These are phyloP conservation scores for Bostrychus sinensis DNA, from an alignment of 2,113 vertebrate genomes.

Conservation along the genomic window DNA sequence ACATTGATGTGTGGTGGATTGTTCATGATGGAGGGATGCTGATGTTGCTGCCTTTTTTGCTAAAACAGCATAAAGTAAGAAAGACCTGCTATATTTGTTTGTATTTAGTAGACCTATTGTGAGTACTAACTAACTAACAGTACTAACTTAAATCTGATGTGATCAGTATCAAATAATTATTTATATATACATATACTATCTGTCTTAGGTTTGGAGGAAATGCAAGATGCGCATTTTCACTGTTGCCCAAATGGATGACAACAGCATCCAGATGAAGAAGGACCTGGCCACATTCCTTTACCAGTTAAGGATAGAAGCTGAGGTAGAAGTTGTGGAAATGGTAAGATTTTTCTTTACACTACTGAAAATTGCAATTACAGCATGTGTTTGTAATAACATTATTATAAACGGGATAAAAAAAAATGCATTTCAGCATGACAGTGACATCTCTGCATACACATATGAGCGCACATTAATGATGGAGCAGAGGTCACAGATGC, in stretches of 20 bases:
- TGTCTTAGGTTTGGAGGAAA: constrained; percentile 92
- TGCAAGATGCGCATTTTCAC: constrained; percentile 98
- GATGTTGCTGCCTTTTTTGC: constrained; percentile 96
- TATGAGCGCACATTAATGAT: constrained; percentile 98
- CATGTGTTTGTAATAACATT: not conserved
- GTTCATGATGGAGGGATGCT: constrained; percentile 98
- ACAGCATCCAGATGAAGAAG: constrained; percentile 99
- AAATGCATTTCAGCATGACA: constrained; percentile 84
- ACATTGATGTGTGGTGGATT: constrained; percentile 99
- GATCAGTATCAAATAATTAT: not conserved
- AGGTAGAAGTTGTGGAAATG: constrained; percentile 99
- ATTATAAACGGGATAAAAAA: not conserved
- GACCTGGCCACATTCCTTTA: constrained; percentile 95
- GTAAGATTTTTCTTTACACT: constrained; percentile 66
- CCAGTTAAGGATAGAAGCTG: constrained; percentile 95
- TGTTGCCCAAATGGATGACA: constrained; percentile 98
- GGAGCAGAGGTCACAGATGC: constrained; percentile 98
- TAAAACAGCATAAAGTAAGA: constrained; percentile 96
- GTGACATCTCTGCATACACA: constrained; percentile 97
- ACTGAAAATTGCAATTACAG: not conserved
- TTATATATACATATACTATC: not conserved
- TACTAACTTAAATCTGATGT: not conserved
- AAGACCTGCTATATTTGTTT: not conserved
- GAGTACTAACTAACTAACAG: too few relatives aligned
- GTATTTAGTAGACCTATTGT: too few relatives aligned